Evolutionary conservation across 2,797 vertebrate species (phyloP), one percentile per base, ranked within the genome.

Genomic region (Artibeus jamaicensis): DNA sequence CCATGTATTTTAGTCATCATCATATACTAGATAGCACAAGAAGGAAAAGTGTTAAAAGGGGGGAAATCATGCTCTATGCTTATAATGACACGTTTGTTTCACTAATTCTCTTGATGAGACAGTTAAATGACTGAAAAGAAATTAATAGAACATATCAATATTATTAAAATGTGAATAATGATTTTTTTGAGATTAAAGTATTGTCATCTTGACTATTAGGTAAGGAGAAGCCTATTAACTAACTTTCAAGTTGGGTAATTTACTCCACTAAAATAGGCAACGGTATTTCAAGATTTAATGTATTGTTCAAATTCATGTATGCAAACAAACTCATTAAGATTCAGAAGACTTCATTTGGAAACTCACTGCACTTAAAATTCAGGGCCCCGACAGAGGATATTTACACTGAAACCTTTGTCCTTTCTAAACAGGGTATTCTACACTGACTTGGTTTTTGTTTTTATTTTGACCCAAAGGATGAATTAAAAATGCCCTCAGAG

Each of bases 321-420:
- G 96, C 96, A 97, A 98, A 97, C 95, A 94, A 93, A 97, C 78
- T 97, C 96, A 96, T 97, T 97, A 97, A 95, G 97, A 97, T 96
- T 97, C 93, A 96, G 74, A 59, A 94, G 86, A 83, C 68, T 94
- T 96, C 89, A 92, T 93, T 97, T 55, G 93, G 96, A 97, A 97
- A 96, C 91, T 96, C 93, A 42, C 92, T 95, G 74, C 26, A 85
- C 81, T 97, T 95, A 94, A 97, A 96, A 97, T 96, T 94, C 94
- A 86, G 67, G 81, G 29, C 81, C 62, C 92, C 57, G 89, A 83
- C 73, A 87, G 67, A 97, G 81, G 59, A 70, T 93, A 93, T 94
- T 91, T 94, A 96, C 95, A 94, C 21, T 46, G 57, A 97, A 97
- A 95, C 86, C 42, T 48, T 84, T 92, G 67, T 96, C 91, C 95